phyloP scores from a whole-genome alignment of 1,140 invertebrate genomes.

The Cyclargus thomasi region DNA sequence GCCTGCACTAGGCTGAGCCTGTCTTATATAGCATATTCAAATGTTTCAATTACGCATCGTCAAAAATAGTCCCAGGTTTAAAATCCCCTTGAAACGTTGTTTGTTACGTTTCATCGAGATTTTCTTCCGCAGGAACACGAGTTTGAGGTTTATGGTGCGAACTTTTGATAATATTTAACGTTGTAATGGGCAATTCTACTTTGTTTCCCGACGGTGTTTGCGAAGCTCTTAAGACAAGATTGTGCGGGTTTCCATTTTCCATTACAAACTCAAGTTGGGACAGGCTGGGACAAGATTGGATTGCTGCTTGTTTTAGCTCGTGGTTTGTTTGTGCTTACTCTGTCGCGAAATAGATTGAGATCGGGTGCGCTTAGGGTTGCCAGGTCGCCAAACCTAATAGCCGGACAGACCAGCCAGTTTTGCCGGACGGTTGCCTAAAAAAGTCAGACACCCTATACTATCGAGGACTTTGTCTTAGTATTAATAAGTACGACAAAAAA shows the following conservation, averaged over 20 bases:
- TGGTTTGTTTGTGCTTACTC: constrained; percentile 17
- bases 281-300: constrained; percentile 14
- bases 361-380: neutral
- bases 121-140: neutral
- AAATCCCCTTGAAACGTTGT: no score
- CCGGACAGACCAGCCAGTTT: no score
- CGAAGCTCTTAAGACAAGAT: constrained; percentile 20
- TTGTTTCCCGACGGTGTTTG: constrained; percentile 18
- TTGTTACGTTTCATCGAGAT: neutral
- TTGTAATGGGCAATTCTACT: constrained; percentile 9
- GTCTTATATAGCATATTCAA: no score
- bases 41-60: no score
- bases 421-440: constrained; percentile 16
- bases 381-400: no score
- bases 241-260: constrained; percentile 21
- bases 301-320: constrained; percentile 9
- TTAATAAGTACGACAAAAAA: no score
- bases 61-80: no score
- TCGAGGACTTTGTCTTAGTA: no score
- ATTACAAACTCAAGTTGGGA: constrained; percentile 20
- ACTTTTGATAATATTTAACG: constrained; percentile 12
- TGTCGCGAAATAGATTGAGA: neutral
- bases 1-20: no score
- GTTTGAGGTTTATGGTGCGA: neutral
- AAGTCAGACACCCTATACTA: no score